phyloP scores from a whole-genome alignment of 2,797 vertebrate genomes.

The Enteromius thamalakanensis region DNA sequence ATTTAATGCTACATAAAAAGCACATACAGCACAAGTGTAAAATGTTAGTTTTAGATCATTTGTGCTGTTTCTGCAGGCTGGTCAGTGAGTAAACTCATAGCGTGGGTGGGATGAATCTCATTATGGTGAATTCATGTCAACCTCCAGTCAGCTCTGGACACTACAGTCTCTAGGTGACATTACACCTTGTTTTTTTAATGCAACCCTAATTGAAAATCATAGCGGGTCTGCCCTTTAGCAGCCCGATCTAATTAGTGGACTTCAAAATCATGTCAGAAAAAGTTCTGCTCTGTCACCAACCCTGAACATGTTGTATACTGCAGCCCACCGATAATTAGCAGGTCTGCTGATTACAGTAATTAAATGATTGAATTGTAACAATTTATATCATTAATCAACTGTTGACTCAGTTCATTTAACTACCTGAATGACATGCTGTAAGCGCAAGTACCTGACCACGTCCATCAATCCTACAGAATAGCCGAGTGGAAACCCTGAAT shows the following conservation, averaged over 20 bases:
- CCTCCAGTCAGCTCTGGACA: conserved; percentile 75
- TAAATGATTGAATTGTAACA: conserved; percentile 30
- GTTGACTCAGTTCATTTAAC: conserved; percentile 8
- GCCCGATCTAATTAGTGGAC: conserved; percentile 59
- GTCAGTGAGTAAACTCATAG: conserved; percentile 85
- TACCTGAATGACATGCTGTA: conserved; percentile 9
- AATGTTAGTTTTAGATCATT: conserved; percentile 85
- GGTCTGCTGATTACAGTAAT: conserved; percentile 43
- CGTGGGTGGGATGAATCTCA: conserved; percentile 82
- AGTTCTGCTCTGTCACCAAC: conserved; percentile 44
- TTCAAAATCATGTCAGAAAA: conserved; percentile 52
- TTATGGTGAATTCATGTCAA: conserved; percentile 83
- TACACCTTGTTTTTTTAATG: conserved; percentile 59
- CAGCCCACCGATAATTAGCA: conserved; percentile 45
- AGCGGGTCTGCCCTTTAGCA: conserved; percentile 61
- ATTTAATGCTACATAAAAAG: too few relatives aligned
- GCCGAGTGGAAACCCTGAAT: background rate
- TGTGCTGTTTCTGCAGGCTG: conserved; percentile 84
- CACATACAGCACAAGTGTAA: conserved; percentile 69
- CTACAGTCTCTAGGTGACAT: conserved; percentile 51
- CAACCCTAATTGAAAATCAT: conserved; percentile 64
- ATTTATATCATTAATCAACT: conserved; percentile 11
- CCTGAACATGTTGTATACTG: conserved; percentile 34
- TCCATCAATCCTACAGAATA: background rate
- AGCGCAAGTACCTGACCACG: background rate